Conservation (phyloP, 2,888 invertebrate species). For the Neoscelio sp. region DNA sequence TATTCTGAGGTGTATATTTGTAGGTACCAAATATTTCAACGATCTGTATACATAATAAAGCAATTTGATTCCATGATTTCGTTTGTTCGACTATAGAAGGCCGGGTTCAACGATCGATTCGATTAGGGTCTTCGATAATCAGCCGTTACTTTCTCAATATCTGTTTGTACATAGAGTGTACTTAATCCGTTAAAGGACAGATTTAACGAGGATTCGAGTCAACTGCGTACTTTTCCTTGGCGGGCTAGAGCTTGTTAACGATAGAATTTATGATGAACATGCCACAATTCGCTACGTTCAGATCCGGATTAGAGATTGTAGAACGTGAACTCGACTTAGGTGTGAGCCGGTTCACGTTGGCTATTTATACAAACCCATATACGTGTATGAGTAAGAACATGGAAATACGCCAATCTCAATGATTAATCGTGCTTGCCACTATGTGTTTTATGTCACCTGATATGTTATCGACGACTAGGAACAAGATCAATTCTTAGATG, state of each 20-base stretch:
- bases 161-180: background rate
- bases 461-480: constrained; percentile 19
- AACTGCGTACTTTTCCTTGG: constrained; percentile 68
- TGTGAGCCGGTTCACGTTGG: too few relatives aligned
- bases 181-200: constrained; percentile 44
- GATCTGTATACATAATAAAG: too few relatives aligned
- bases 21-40: too few relatives aligned
- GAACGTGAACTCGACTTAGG: background rate
- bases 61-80: too few relatives aligned
- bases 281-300: constrained; percentile 30
- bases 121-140: constrained; percentile 62
- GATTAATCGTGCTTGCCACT: constrained; percentile 12
- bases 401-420: constrained; percentile 3
- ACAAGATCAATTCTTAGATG: constrained; percentile 10
- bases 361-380: too few relatives aligned
- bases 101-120: background rate
- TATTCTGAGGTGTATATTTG: too few relatives aligned
- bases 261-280: constrained; percentile 71
- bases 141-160: constrained; percentile 38
- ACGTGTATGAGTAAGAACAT: too few relatives aligned
- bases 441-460: constrained; percentile 10
- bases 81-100: constrained; percentile 11
- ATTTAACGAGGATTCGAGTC: constrained; percentile 71
- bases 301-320: constrained; percentile 37
- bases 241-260: constrained; percentile 71